These are phyloP conservation scores for Rhabdophis nuchalis DNA, from an alignment of 2,797 vertebrate species.

Conservation along the genomic window DNA sequence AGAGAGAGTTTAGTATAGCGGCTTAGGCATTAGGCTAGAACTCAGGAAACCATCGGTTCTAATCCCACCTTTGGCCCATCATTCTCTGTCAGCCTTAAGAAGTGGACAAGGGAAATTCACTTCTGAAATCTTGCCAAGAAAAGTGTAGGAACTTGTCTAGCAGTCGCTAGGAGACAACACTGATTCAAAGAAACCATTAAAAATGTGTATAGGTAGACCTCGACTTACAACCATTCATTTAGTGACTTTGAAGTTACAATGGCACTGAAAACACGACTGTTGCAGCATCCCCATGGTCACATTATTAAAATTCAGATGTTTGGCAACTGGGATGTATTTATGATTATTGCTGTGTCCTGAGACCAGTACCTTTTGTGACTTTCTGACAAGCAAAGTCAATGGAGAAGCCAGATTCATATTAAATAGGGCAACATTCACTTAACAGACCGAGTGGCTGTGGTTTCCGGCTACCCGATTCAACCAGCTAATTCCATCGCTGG, in stretches of 20 bases:
- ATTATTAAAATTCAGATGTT: background rate
- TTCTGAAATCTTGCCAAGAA: background rate
- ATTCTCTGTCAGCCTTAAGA: background rate
- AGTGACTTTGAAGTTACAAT: background rate
- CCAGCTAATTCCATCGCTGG: no score
- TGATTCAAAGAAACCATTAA: background rate
- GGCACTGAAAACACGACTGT: background rate
- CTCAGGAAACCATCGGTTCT: background rate
- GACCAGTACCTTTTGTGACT: background rate
- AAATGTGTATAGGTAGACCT: background rate
- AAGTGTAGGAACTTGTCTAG: background rate
- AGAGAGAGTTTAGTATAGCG: background rate
- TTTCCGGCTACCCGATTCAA: no score
- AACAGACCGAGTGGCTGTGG: no score
- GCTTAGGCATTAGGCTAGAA: background rate
- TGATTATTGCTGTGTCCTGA: background rate
- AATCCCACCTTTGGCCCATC: background rate
- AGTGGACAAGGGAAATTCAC: background rate
- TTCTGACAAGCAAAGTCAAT: background rate
- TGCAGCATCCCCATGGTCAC: background rate
- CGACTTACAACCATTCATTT: no score
- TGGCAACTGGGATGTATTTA: background rate
- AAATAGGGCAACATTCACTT: background rate
- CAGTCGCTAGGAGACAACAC: background rate
- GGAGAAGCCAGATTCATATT: background rate